Evolutionary conservation across 1,140 invertebrate species (phyloP), one percentile per base, ranked within the genome.

Genomic region (Temnothorax longispinosus): DNA sequence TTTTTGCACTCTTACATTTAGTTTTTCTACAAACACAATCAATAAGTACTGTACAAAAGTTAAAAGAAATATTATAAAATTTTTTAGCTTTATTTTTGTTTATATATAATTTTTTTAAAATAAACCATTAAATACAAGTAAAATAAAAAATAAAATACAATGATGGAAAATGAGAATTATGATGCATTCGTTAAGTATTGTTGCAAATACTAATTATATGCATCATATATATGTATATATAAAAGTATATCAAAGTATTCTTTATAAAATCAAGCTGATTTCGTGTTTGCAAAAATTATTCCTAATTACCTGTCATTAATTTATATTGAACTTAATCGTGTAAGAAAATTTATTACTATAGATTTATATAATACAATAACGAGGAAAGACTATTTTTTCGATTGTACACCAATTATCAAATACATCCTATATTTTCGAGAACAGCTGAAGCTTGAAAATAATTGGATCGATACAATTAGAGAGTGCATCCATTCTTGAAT

Each of bases 401-500:
- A 54, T 62, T 58, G 27, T 35, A 62, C 32, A 18, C 1, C 38
- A 76, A 60, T 60, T 76, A 76, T 8, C 15, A 44, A 76, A 44
- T 58, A 47, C 3, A 15, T 41, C 3, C 3, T 38, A 44, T 21
- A 58, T 60, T 62, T 50, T 47, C 50, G 60, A 44, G 71, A 85
- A 80, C 52, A 78, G 41, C 54, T 65, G 87, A 54, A 82, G 56
- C 41, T 86, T 74, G 58, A 89, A 77, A 92, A 93, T 93, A 93
- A 94, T 93, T 92, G 92, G 90, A 92, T 91, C 69, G 85, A 21
- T 86, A 87, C 89, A 92, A 94, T 93, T 92, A 92, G 90, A 86
- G 82, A 88, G 85, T 60, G 62, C 56, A 80, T 58, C 60, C 47
- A 72, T 71, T 89, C 32, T 62, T 56, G 78, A 62, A 65, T 80